Evolutionary conservation across 1,140 invertebrate species (phyloP), one percentile per base, ranked within the genome.

Genomic region (Conus ventricosus): DNA sequence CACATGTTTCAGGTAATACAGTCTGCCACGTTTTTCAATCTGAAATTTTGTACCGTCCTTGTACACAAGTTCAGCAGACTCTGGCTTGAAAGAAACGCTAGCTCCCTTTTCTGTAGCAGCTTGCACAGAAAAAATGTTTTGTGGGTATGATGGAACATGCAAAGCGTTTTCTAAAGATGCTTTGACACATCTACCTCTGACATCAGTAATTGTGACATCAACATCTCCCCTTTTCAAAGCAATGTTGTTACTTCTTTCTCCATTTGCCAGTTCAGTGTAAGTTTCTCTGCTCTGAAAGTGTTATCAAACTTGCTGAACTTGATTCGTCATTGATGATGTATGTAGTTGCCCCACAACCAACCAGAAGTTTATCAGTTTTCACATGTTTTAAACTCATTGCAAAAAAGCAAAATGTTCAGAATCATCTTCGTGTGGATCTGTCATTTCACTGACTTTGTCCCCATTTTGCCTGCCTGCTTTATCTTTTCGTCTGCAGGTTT

Each of bases 51-150:
- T 55, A 82, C 80, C 23, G 1, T 27, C 23, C 5, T 39, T 25
- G 78, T 25, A 27, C 51, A 27, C 54, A 82, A 82, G 80, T 82
- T 82, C 80, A 27, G 80, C 10, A 55, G 80, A 15, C 23, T 27
- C 54, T 23, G 80, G 23, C 7, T 82, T 6, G 80, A 82, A 82
- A 53, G 8, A 82, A 39, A 82, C 25, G n/a, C 80, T 82, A 20
- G 80, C 80, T 10, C 80, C 80, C 23, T 82, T 55, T 15, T 82
- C 80, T 27, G 17, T 39, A 2, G 80, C 80, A 27, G 23, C 80
- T 82, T 82, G 80, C 15, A 82, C n/a, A 82, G 27, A 82, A 90
- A 92, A 86, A 89, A 87, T 51, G 84, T 84, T 84, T 76, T 92
- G 17, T 83, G 60, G 25, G 71, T 53, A 17, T 78, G 27, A 63